Conservation (phyloP, 2,888 invertebrate genomes). For the Phania funesta region DNA sequence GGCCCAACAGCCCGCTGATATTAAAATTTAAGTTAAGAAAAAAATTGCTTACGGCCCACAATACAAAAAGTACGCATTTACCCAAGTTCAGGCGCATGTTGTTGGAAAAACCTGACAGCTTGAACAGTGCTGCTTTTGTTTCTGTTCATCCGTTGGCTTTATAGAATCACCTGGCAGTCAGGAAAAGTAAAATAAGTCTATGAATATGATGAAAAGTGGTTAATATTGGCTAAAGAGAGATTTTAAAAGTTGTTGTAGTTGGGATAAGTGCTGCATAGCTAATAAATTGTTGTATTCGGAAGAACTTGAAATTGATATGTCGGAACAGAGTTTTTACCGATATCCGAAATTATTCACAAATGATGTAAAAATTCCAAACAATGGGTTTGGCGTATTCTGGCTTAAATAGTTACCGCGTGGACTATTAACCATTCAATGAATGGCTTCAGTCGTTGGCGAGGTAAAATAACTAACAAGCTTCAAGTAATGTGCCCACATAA, state of each 20-base stretch:
- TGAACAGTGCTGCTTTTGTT: background rate
- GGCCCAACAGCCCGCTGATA: conserved; percentile 21
- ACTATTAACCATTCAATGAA: no score
- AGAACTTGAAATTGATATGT: no score
- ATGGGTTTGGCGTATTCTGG: no score
- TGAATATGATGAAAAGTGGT: background rate
- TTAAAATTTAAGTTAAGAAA: no score
- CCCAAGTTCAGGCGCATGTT: background rate
- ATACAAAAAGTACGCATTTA: background rate
- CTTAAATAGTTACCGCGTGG: no score
- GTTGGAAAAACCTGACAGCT: conserved; percentile 31
- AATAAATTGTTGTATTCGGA: no score
- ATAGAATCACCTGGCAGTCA: conserved; percentile 37
- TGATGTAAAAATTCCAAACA: no score
- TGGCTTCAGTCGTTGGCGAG: no score
- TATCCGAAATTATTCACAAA: no score
- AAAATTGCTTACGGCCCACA: conserved; percentile 40
- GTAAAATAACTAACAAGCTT: no score
- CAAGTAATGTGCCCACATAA: no score
- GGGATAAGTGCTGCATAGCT: background rate
- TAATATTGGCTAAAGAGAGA: background rate
- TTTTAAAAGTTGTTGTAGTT: background rate
- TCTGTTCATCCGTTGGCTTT: background rate
- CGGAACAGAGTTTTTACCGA: no score
- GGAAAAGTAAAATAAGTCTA: background rate